Base-by-base conservation (phyloP, 1,140 invertebrate species). In the Platorchestia sp. region DNA sequence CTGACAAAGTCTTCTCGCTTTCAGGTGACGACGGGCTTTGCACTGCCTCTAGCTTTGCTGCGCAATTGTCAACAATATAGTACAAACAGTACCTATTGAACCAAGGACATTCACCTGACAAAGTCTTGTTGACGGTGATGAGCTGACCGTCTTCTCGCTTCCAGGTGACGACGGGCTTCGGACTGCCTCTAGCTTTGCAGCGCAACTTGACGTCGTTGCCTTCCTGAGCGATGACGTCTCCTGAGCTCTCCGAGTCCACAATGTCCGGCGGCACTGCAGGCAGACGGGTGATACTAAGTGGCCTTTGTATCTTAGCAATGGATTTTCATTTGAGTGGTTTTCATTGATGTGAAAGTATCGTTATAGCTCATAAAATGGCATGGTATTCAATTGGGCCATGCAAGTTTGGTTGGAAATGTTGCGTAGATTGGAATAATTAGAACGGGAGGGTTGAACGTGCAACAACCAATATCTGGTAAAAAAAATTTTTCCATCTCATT, bases 121-220 rank as follows among this genome's bases (percentile, higher is more conserved):
- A 95, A 40, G 96, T 95, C 86, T 96, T 96, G 95, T 96, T 95
- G 89, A 98, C 97, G n/a, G 97, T 97, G 97, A 97, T 97, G 95
- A 96, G 95, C 95, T 97, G 96, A 36, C 96, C 96, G 96, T 97
- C 97, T 95, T 97, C 97, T 87, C 97, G 86, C 96, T 97, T 97
- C 97, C 97, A 97, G 42, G 96, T 97, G 95, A 97, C 97, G 45
- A 96, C 96, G 75, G 97, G 97, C 95, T 96, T 95, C 1, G 97
- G 97, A 45, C 97, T 97, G 14, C 97, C 97, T n/a, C 97, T 96
- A 43, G 97, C 97, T 3, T 97, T 96, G 96, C 97, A 97, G 44
- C 96, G 86, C 43, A 97, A 96, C 95, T 96, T 97, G 95, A 97
- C 96, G 95, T 97, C 96, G 44, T 96, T 96, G 14, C 96, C 97